Conservation (phyloP, 2,113 vertebrate genomes). For the Corythaixoides concolor region DNA sequence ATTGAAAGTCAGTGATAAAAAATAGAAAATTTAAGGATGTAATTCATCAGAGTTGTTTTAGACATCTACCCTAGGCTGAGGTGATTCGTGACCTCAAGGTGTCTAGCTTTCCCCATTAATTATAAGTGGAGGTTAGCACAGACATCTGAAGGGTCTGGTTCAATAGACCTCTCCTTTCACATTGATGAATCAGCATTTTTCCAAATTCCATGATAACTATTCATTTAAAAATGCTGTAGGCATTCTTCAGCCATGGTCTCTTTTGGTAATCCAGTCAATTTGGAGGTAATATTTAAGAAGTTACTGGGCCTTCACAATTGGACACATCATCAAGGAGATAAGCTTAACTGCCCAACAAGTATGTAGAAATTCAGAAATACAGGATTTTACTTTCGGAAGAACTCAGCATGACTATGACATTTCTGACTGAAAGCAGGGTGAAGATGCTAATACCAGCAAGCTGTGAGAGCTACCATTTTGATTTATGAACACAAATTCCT, state of each 20-base stretch:
- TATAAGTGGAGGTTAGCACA: not conserved
- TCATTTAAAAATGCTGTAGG: not conserved
- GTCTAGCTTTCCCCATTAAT: not conserved
- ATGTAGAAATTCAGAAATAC: not conserved
- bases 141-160: not conserved
- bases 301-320: rapidly evolving
- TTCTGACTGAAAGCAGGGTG: not conserved
- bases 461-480: not conserved
- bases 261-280: not conserved
- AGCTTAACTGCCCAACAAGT: not conserved
- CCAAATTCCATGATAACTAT: not conserved
- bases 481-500: not conserved
- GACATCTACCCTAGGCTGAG: not conserved
- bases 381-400: not conserved
- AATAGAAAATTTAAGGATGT: not conserved
- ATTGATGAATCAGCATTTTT: not conserved
- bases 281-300: not conserved
- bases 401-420: not conserved
- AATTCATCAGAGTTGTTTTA: not conserved
- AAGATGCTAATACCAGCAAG: not conserved
- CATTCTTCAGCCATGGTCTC: not conserved
- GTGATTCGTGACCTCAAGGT: not conserved
- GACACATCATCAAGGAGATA: not conserved
- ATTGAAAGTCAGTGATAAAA: not conserved
- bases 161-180: not conserved